Conservation (phyloP, 2,113 vertebrate genomes). For the Holacanthus passer region DNA sequence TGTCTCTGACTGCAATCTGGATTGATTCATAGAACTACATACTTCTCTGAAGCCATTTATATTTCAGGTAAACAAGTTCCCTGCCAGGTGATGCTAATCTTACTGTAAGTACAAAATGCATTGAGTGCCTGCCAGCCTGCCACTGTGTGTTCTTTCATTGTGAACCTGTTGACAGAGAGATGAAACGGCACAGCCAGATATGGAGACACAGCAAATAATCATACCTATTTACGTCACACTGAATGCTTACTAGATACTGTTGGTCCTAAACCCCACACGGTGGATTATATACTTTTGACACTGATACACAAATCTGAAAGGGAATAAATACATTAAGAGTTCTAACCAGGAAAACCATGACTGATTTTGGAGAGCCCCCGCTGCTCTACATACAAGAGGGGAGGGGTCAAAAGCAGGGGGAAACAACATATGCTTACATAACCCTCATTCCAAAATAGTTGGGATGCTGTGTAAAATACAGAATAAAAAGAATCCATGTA, state of each 20-base stretch:
- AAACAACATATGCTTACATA: too few species aligned
- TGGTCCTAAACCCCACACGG: background rate
- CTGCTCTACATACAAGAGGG: background rate
- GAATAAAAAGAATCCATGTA: too few species aligned
- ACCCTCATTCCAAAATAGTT: too few species aligned
- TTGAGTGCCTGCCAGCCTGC: background rate
- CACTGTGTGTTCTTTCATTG: background rate
- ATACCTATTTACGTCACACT: background rate
- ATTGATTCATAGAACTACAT: conserved; percentile 16
- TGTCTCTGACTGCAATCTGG: background rate
- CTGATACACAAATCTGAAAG: background rate
- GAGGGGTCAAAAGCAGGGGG: background rate
- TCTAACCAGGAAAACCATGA: background rate
- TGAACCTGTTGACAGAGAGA: conserved; percentile 1
- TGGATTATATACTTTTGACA: background rate
- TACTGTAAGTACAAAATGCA: conserved; percentile 19
- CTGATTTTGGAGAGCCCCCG: too few species aligned
- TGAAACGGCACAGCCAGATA: background rate
- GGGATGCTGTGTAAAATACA: too few species aligned
- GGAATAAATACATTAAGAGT: background rate
- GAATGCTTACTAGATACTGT: background rate
- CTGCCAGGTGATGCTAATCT: conserved; percentile 16
- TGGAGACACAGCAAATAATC: background rate
- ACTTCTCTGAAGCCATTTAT: background rate
- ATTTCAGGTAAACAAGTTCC: conserved; percentile 15